Base-by-base conservation (phyloP, 2,797 vertebrate species). In the Leptatherina wallacei region DNA sequence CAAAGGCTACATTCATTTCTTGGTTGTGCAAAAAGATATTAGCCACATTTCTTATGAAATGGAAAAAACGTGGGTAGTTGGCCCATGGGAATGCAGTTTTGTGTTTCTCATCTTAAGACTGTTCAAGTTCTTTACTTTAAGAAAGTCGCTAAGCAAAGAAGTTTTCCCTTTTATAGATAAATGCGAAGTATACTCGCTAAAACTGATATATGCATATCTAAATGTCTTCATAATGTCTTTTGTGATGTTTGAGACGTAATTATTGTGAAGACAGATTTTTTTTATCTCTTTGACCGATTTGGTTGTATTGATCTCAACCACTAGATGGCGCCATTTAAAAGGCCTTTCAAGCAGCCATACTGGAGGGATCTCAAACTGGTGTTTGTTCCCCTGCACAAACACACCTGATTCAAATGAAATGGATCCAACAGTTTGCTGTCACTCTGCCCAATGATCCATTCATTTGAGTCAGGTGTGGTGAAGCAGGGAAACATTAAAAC, bases 261-360 rank as follows among this genome's bases (percentile, higher is more conserved):
- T n/a, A 16, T 20, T 44, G 18, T 44, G 18, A 44, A 44, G 18
- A 18, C 42, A 44, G 4, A 33, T 35, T 35, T 20, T 35, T 16
- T 65, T 14, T 32, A 24, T 38, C 42, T 11, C 40, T 33, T 66
- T n/a, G 6, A 38, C 20, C 14, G 11, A 38, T 38, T 27, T 40
- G 56, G 12, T 63, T 56, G 51, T 58, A 6, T 59, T 33, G 14
- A 54, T 32, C 60, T 60, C 24, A 2, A 67, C 80, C 90, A 81
- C 60, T 38, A 89, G 87, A 81, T 89, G 84, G 76, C 71, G 85
- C 47, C 65, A 65, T 33, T 40, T 57, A 59, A 77, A 78, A 65
- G 71, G 65, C 35, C 70, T 61, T 80, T 80, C 22, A 9, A 54
- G 24, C 7, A 44, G 40, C 8, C 35, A 8, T 36, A 38, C 6